A percentile compares a stretch with the other conserved stretches of the same genome.
Conservation (phyloP, 2,113 vertebrate species). For the Myotis davidii region DNA sequence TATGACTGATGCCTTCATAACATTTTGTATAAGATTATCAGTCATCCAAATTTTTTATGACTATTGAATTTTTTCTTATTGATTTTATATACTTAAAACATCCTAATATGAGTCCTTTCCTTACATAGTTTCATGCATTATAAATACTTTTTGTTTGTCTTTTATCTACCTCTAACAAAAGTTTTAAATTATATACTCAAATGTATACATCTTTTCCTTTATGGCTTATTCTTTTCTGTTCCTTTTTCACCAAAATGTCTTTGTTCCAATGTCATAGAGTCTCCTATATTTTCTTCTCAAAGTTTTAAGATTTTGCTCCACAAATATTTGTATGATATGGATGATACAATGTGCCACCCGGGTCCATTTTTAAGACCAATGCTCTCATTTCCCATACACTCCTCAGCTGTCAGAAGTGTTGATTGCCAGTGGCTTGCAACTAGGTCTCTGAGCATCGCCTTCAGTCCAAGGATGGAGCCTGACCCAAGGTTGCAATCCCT, state of each 20-base stretch:
- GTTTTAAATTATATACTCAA: background rate
- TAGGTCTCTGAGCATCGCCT: background rate
- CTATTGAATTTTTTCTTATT: background rate
- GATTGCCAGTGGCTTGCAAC: background rate
- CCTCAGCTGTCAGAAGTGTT: background rate
- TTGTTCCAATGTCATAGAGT: background rate
- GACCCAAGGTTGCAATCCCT: background rate
- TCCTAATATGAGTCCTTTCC: background rate
- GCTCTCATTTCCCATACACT: background rate
- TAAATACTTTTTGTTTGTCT: background rate
- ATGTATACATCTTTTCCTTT: background rate
- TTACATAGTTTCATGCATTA: background rate
- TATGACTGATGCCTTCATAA: background rate
- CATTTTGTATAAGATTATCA: background rate
- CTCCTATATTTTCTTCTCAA: background rate
- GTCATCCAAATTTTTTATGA: background rate
- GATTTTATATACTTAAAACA: background rate
- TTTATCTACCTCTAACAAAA: background rate
- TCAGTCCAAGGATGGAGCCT: background rate
- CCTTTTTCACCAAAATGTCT: background rate
- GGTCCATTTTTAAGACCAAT: background rate
- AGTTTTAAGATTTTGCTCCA: background rate
- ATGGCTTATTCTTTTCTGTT: background rate
- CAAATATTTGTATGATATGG: background rate
- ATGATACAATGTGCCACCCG: background rate